These are phyloP conservation scores for Yponomeuta evonymella DNA, from an alignment of 2,888 invertebrate species.

Conservation along the genomic window DNA sequence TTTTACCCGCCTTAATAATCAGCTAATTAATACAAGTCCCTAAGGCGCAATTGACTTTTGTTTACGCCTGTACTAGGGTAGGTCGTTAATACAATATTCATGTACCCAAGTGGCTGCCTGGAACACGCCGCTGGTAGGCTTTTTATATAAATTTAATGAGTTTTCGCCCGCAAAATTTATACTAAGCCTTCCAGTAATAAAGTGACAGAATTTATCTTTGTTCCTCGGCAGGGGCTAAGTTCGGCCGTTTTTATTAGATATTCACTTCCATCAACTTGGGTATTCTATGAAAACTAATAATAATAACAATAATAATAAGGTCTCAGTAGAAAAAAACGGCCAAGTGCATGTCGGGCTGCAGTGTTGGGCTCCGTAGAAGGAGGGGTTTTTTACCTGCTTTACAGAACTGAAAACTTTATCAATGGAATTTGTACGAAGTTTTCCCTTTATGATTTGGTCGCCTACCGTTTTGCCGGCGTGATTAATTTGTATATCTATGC, in stretches of 20 bases:
- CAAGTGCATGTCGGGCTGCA: no score
- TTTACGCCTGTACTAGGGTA: not conserved
- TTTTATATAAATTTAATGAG: constrained; percentile 4
- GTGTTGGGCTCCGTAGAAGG: no score
- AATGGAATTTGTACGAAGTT: no score
- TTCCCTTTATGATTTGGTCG: no score
- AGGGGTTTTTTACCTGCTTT: no score
- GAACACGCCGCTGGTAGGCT: not conserved
- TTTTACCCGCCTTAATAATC: not conserved
- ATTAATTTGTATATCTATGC: no score
- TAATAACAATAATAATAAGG: no score
- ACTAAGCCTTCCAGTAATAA: not conserved
- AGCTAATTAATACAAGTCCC: not conserved
- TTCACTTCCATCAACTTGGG: not conserved
- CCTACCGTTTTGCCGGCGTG: no score
- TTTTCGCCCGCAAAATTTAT: not conserved
- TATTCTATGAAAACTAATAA: no score
- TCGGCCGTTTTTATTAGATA: not conserved
- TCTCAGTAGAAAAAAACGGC: no score
- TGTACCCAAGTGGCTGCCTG: not conserved
- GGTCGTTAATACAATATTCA: not conserved
- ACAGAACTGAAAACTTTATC: no score
- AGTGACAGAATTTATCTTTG: not conserved
- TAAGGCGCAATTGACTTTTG: not conserved
- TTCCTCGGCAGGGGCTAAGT: not conserved